Base-by-base conservation (phyloP, 2,797 vertebrate genomes). In the Tolypeutes matacus region DNA sequence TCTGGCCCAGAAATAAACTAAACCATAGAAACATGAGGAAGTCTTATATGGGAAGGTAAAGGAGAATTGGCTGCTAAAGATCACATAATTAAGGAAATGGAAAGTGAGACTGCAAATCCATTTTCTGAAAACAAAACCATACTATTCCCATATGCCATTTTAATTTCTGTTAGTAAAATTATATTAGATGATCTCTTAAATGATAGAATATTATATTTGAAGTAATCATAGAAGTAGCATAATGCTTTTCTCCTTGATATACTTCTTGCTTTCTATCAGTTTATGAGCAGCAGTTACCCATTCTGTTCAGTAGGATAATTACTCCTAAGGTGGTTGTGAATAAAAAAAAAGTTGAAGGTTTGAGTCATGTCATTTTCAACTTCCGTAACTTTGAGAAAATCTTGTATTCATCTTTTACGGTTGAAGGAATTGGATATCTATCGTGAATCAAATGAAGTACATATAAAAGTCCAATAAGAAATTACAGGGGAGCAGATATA, bases 381-480 rank as follows among this genome's bases (percentile, higher is more conserved):
- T 23, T 67, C 27, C 49, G 20, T 78, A 73, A 76, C 23, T 60
- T 42, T 80, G n/a, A 20, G 7, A 56, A 94, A 31, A 51, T 49
- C 10, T 75, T 36, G 36, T 70, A 46, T 25, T 81, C 56, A 69
- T 17, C 14, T 49, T 88, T 56, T 53, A 58, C 42, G 49, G 21
- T 25, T 84, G 10, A 83, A 11, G 36, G n/a, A 81, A 83, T 20
- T 46, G 27, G 93, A 53, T 36, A 36, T 84, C 23, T 25, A 1
- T 91, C 25, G n/a, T 78, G 11, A 77, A 77, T 34, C n/a, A 82
- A 46, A 86, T 67, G 29, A 86, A 91, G 58, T 25, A 89, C 88
- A 67, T 31, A 53, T 60, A 34, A 64, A 84, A 81, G 11, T 58
- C 1, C 7, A 53, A 56, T 17, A 88, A 56, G 21, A 92, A 85